Percentiles rank a stretch among this genome's conserved stretches.
phyloP scores from a whole-genome alignment of 2,113 vertebrate species.

The Chelonoidis abingdonii region DNA sequence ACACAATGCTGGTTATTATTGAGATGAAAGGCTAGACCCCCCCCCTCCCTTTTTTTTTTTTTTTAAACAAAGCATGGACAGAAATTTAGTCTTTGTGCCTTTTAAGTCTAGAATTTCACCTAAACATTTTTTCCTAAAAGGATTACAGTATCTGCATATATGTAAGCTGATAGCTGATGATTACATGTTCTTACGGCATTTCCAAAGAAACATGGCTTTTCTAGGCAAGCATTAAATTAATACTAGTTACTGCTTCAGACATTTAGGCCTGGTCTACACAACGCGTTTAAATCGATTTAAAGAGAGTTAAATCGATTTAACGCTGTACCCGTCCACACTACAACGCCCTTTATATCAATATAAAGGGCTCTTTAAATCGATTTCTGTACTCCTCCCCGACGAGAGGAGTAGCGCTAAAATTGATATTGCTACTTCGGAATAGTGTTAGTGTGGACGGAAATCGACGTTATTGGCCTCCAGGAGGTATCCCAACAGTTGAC shows the following conservation, averaged over 20 bases:
- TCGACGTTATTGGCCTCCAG: no score
- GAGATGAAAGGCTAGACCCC: slow-evolving; percentile 56
- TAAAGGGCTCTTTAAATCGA: no score
- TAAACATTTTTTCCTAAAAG: slow-evolving; percentile 64
- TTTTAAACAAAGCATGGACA: slow-evolving; percentile 49
- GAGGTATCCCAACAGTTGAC: no score
- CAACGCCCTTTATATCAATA: no score
- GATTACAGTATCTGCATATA: slow-evolving; percentile 32
- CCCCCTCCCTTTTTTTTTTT: neutral
- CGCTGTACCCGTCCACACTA: no score
- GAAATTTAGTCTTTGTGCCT: slow-evolving; percentile 60
- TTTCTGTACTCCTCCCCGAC: no score
- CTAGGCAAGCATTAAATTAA: slow-evolving; percentile 28
- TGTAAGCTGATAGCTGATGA: slow-evolving; percentile 56
- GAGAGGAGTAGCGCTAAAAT: no score
- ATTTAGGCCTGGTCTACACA: neutral
- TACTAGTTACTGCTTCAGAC: neutral
- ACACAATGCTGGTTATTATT: slow-evolving; percentile 63
- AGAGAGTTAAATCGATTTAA: no score
- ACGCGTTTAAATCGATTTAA: no score
- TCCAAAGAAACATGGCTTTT: slow-evolving; percentile 57
- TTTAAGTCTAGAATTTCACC: slow-evolving; percentile 63
- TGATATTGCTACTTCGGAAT: no score
- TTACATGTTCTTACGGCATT: slow-evolving; percentile 54
- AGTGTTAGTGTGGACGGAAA: no score